phyloP scores from a whole-genome alignment of 2,888 invertebrate species.

The Torymus tubicola region DNA sequence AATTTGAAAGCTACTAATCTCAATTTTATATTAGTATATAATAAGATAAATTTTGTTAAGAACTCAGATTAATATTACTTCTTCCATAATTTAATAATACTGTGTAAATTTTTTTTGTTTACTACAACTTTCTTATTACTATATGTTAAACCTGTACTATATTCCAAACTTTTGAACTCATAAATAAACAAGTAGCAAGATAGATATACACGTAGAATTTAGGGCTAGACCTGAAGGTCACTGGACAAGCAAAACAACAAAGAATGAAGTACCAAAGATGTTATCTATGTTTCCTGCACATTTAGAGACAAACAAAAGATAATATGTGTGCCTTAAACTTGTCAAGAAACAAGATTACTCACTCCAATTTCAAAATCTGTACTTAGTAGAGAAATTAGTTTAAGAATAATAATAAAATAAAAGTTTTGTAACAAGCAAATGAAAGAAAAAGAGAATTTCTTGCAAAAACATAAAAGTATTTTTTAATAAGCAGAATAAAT shows the following conservation, averaged over 20 bases:
- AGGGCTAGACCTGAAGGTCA: constrained; percentile 50
- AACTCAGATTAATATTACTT: constrained; percentile 13
- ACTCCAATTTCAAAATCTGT: constrained; percentile 27
- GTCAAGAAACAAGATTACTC: constrained; percentile 33
- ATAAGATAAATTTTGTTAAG: constrained; percentile 12
- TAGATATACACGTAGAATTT: constrained; percentile 38
- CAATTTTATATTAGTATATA: constrained; percentile 40
- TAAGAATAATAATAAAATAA: constrained; percentile 6
- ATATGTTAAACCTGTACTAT: constrained; percentile 8
- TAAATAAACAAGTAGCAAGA: constrained; percentile 53
- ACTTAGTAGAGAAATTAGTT: constrained; percentile 1
- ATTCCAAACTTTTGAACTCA: constrained; percentile 30
- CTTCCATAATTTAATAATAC: constrained; percentile 37
- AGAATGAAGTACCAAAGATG: constrained; percentile 46
- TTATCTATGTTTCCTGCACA: constrained; percentile 51
- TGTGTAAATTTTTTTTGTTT: constrained; percentile 41
- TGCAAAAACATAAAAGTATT: too few species aligned
- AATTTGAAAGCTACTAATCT: constrained; percentile 36
- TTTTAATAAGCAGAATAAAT: too few species aligned
- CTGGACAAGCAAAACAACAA: constrained; percentile 47
- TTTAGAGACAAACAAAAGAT: constrained; percentile 41
- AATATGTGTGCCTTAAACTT: constrained; percentile 39
- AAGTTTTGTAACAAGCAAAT: not conserved
- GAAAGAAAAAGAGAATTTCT: too few species aligned
- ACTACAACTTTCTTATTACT: constrained; percentile 19